Evolutionary conservation across 2,797 vertebrate genomes (phyloP).

Genomic region (Carapus acus): DNA sequence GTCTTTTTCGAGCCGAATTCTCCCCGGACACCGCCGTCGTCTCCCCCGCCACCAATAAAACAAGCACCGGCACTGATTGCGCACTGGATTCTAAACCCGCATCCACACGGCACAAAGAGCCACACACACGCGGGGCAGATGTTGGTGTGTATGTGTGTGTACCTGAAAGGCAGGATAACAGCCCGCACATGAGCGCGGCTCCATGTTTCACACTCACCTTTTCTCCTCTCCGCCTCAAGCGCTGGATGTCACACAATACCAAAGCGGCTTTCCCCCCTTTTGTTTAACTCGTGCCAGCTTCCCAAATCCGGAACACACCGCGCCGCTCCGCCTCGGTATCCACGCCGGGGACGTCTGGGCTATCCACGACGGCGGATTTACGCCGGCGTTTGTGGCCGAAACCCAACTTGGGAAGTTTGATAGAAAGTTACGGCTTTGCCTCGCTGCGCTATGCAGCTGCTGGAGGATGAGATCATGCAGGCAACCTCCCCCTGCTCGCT

Average conservation of each 20-base stretch:
- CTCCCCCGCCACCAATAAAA: conserved; percentile 11
- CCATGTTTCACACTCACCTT: conserved; percentile 58
- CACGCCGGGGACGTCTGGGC: conserved; percentile 16
- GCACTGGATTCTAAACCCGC: conserved; percentile 22
- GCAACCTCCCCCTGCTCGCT: conserved; percentile 42
- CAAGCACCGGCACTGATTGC: conserved; percentile 29
- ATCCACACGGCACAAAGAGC: conserved; percentile 27
- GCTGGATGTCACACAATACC: conserved; percentile 50
- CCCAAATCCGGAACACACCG: conserved; percentile 28
- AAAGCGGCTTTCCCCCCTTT: conserved; percentile 43
- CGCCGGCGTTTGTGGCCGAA: conserved; percentile 26
- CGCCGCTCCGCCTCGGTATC: conserved; percentile 15
- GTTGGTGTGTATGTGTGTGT: conserved; percentile 16
- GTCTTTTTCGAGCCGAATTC: conserved; percentile 4
- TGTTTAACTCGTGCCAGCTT: conserved; percentile 46
- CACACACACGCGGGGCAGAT: conserved; percentile 40
- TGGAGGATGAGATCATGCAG: conserved; percentile 76
- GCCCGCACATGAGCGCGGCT: conserved; percentile 23
- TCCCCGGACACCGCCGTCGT: neutral
- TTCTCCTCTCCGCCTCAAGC: conserved; percentile 37
- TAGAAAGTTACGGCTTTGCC: conserved; percentile 70
- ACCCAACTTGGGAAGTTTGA: conserved; percentile 71
- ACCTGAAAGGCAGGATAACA: conserved; percentile 9
- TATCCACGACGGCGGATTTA: conserved; percentile 24
- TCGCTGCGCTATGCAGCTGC: conserved; percentile 75